Conservation (phyloP, 1,140 invertebrate genomes). For the Aphelinus certus region DNA sequence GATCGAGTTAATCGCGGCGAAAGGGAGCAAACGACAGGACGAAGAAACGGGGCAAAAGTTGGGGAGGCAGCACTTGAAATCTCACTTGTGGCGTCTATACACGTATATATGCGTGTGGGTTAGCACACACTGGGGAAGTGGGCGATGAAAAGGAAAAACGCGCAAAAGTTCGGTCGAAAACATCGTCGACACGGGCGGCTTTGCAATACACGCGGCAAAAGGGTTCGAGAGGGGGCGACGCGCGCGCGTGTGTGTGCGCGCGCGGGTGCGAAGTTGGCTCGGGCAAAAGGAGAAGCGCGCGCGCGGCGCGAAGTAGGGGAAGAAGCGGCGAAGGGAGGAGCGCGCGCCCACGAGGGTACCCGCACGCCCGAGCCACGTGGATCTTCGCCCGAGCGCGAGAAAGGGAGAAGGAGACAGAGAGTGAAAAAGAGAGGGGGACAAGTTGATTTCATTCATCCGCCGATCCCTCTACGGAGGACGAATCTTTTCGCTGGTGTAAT, state of each 20-base stretch:
- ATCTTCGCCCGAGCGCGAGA: conserved; percentile 17
- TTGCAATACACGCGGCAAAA: too few species aligned
- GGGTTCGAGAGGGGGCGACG: conserved; percentile 3
- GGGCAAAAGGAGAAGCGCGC: too few species aligned
- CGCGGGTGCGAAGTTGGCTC: too few species aligned
- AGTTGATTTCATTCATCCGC: conserved; percentile 59
- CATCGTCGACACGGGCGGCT: conserved; percentile 17
- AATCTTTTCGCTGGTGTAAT: conserved; percentile 42
- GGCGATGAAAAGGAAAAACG: conserved; percentile 12
- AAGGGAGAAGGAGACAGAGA: conserved; percentile 43
- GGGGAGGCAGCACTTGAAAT: conserved; percentile 6
- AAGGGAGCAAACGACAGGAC: not conserved
- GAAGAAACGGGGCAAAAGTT: conserved; percentile 13
- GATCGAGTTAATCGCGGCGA: not conserved
- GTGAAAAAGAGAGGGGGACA: conserved; percentile 39
- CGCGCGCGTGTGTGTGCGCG: not conserved
- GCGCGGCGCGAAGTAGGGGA: conserved; percentile 6
- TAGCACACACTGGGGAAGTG: not conserved
- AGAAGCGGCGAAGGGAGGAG: conserved; percentile 4
- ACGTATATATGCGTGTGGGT: too few species aligned
- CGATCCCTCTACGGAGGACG: conserved; percentile 40
- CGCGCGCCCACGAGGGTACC: too few species aligned
- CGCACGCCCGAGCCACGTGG: too few species aligned
- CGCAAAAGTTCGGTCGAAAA: conserved; percentile 40
- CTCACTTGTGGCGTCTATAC: conserved; percentile 13